phyloP scores from a whole-genome alignment of 2,888 invertebrate species.

The Erebia epiphron region DNA sequence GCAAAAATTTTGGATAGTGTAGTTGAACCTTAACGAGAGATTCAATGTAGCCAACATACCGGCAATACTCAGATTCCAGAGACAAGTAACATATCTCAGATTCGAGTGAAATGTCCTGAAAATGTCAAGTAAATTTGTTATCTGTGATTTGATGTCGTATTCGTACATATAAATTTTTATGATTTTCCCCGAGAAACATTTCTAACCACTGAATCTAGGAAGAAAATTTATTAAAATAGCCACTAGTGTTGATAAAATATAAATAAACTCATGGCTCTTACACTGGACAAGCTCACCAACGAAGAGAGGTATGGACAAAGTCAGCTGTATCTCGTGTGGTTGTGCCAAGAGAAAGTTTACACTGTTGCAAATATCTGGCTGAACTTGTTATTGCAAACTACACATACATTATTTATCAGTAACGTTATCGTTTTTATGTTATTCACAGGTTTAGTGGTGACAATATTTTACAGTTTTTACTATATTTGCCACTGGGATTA shows the following conservation, averaged over 20 bases:
- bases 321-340: slow-evolving; percentile 34
- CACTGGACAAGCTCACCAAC: slow-evolving; percentile 73
- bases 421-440: slow-evolving; percentile 10
- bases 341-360: slow-evolving; percentile 64
- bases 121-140: slow-evolving; percentile 14
- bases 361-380: slow-evolving; percentile 28
- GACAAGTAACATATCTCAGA: too few relatives aligned
- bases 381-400: slow-evolving; percentile 9
- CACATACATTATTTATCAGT: neutral
- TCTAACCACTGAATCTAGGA: slow-evolving; percentile 23
- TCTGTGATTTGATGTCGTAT: slow-evolving; percentile 38
- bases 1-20: too few relatives aligned
- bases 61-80: too few relatives aligned
- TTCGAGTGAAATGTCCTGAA: neutral
- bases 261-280: slow-evolving; percentile 60
- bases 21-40: neutral
- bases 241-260: slow-evolving; percentile 20
- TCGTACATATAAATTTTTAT: slow-evolving; percentile 27
- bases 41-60: neutral
- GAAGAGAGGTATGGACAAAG: slow-evolving; percentile 69
- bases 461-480: slow-evolving; percentile 74
- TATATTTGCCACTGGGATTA: slow-evolving; percentile 83
- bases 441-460: slow-evolving; percentile 80
- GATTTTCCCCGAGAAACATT: slow-evolving; percentile 31
- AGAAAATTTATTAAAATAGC: slow-evolving; percentile 12